Evolutionary conservation across 2,888 invertebrate species (phyloP).

Genomic region (Vesta saturnalis): DNA sequence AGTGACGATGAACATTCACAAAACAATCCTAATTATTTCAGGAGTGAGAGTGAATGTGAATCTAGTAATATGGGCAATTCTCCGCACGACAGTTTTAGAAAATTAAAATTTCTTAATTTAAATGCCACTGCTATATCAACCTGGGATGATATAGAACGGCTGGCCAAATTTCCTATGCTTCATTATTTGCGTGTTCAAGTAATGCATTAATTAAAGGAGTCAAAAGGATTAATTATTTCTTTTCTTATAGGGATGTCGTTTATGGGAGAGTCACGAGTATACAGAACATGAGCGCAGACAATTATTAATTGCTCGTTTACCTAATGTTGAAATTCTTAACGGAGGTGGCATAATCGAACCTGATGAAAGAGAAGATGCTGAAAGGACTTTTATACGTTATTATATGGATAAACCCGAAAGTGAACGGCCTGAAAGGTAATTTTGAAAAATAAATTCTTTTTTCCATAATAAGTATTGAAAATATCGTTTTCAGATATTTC

Average conservation of each 20-base stretch:
- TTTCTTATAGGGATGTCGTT: constrained; percentile 70
- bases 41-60: constrained; percentile 71
- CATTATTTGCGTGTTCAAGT: constrained; percentile 87
- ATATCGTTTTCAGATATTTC: constrained; percentile 70
- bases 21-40: constrained; percentile 54
- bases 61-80: constrained; percentile 64
- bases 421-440: constrained; percentile 80
- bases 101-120: constrained; percentile 82
- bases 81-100: constrained; percentile 72
- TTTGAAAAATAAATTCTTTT: no score
- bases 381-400: constrained; percentile 91
- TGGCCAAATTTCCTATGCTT: constrained; percentile 84
- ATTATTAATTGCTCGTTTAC: constrained; percentile 86
- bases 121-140: constrained; percentile 84
- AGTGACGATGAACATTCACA: constrained; percentile 40
- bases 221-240: neutral
- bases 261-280: constrained; percentile 82
- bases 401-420: constrained; percentile 90
- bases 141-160: constrained; percentile 90
- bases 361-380: constrained; percentile 91
- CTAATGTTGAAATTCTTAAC: constrained; percentile 86
- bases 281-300: constrained; percentile 91
- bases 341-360: constrained; percentile 86
- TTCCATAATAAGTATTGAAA: neutral
- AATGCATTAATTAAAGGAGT: constrained; percentile 11